phyloP scores from a whole-genome alignment of 2,888 invertebrate species.

The Dicyrtomina minuta region DNA sequence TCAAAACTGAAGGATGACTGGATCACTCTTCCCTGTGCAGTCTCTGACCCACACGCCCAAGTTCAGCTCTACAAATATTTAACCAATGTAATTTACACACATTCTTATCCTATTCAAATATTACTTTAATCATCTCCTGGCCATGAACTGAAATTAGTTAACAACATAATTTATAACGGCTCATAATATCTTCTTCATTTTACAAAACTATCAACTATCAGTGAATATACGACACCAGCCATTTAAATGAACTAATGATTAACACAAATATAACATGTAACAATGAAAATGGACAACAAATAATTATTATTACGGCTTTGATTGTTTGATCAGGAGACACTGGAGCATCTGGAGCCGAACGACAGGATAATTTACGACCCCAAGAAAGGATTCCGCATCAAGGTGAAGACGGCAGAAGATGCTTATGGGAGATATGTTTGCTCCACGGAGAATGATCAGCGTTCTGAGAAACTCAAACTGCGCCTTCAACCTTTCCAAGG shows the following conservation, averaged over 20 bases:
- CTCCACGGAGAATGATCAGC: conserved; percentile 7
- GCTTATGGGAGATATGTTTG: conserved; percentile 23
- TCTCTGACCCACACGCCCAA: conserved; percentile 36
- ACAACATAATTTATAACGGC: too few species aligned
- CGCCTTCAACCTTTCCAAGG: background rate
- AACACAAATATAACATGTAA: too few species aligned
- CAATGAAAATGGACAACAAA: too few species aligned
- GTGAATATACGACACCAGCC: too few species aligned
- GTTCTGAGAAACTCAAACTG: conserved; percentile 13
- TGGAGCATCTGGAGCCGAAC: conserved; percentile 23
- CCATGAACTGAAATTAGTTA: too few species aligned
- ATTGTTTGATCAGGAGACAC: background rate
- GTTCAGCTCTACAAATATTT: conserved; percentile 40
- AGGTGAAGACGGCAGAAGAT: conserved; percentile 37
- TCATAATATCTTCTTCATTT: too few species aligned
- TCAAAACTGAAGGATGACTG: conserved; percentile 34
- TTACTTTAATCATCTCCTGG: too few species aligned
- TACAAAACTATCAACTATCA: too few species aligned
- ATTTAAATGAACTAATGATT: too few species aligned
- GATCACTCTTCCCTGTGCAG: conserved; percentile 45
- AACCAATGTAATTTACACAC: conserved; percentile 10
- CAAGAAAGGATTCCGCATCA: conserved; percentile 41
- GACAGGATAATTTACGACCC: conserved; percentile 30
- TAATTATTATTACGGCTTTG: too few species aligned
- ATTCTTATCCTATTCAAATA: too few species aligned